Evolutionary conservation across 2,888 invertebrate genomes (phyloP).

Genomic region (Zonitis immaculata): DNA sequence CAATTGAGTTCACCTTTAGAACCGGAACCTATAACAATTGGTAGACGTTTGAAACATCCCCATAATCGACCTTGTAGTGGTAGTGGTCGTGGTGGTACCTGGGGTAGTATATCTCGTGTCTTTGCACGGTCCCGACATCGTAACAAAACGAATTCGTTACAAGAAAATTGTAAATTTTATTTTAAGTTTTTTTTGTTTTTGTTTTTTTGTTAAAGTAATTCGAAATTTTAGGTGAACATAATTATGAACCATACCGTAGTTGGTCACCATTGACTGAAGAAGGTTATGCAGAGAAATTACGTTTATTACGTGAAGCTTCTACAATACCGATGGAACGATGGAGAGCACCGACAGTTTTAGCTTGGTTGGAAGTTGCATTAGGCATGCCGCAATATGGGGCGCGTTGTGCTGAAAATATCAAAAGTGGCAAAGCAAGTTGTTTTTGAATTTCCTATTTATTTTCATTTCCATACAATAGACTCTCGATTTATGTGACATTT

Average conservation of each 20-base stretch:
- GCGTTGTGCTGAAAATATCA: slow-evolving; percentile 87
- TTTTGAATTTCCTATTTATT: too few relatives aligned
- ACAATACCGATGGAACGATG: slow-evolving; percentile 84
- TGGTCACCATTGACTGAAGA: slow-evolving; percentile 66
- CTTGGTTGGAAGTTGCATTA: slow-evolving; percentile 90
- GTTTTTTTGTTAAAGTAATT: too few relatives aligned
- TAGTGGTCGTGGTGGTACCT: slow-evolving; percentile 70
- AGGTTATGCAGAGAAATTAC: slow-evolving; percentile 72
- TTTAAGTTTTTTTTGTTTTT: too few relatives aligned
- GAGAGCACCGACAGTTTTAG: slow-evolving; percentile 88
- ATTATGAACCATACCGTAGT: slow-evolving; percentile 54
- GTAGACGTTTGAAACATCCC: slow-evolving; percentile 41
- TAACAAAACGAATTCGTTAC: slow-evolving; percentile 65
- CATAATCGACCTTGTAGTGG: slow-evolving; percentile 47
- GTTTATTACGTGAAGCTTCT: slow-evolving; percentile 73
- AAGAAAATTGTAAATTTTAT: slow-evolving; percentile 62
- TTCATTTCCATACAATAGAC: too few relatives aligned
- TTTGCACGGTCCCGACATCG: slow-evolving; percentile 82
- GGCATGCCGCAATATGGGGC: slow-evolving; percentile 93
- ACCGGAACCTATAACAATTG: slow-evolving; percentile 53
- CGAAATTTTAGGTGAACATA: slow-evolving; percentile 38
- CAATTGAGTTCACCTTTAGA: slow-evolving; percentile 78
- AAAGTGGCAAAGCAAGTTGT: slow-evolving; percentile 84
- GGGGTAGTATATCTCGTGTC: slow-evolving; percentile 89
- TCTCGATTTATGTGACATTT: too few relatives aligned